phyloP scores from a whole-genome alignment of 2,113 vertebrate species.

The Cisticola juncidis region DNA sequence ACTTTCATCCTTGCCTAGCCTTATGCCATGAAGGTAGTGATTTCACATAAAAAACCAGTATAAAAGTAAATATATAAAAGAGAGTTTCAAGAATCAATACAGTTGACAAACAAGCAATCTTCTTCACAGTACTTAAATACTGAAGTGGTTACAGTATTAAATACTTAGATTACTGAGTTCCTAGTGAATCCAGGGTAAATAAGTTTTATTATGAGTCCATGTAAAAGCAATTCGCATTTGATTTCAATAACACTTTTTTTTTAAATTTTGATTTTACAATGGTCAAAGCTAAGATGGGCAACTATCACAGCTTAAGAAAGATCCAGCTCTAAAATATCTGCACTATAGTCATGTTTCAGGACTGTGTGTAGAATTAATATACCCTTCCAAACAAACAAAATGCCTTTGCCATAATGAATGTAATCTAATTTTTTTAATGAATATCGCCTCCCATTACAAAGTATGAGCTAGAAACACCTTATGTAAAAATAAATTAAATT shows the following conservation, averaged over 20 bases:
- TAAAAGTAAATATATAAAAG: not conserved
- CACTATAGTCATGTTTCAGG: not conserved
- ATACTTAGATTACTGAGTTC: not conserved
- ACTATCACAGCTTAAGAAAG: not conserved
- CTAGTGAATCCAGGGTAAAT: not conserved
- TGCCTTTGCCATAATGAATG: not conserved
- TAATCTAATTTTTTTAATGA: not conserved
- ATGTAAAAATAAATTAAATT: not conserved
- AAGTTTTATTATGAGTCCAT: not conserved
- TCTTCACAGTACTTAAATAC: not conserved
- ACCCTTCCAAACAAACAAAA: not conserved
- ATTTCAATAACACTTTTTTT: not conserved
- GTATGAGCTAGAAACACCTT: not conserved
- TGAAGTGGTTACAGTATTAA: not conserved
- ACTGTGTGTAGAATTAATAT: not conserved
- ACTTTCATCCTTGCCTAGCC: not conserved
- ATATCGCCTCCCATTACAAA: not conserved
- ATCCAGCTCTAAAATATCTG: not conserved
- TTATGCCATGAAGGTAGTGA: not conserved
- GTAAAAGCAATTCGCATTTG: not conserved
- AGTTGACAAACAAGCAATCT: not conserved
- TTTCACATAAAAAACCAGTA: not conserved
- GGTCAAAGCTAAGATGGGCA: not conserved
- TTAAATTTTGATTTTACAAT: not conserved
- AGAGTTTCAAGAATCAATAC: not conserved